Conservation (phyloP, 2,888 invertebrate species). For the Lasioglossum calceatum region DNA sequence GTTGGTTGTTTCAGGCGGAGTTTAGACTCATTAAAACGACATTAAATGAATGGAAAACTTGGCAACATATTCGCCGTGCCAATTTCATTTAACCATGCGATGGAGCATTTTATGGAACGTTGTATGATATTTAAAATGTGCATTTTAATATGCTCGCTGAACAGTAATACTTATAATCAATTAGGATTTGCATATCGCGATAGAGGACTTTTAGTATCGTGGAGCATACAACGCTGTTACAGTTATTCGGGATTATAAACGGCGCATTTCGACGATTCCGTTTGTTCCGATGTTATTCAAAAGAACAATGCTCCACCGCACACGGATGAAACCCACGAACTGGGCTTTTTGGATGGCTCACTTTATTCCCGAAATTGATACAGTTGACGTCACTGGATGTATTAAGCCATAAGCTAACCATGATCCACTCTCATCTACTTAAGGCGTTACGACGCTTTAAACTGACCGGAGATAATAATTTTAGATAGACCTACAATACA, state of each 20-base stretch:
- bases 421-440: conserved; percentile 8
- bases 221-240: neutral
- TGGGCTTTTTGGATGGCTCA: neutral
- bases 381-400: neutral
- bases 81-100: conserved; percentile 34
- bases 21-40: conserved; percentile 65
- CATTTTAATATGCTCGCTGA: neutral
- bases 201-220: neutral
- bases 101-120: neutral
- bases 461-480: conserved; percentile 55
- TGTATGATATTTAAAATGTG: neutral
- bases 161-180: neutral
- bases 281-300: neutral
- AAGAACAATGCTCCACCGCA: neutral
- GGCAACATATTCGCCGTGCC: conserved; percentile 41
- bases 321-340: neutral
- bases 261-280: neutral
- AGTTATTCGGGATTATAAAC: neutral
- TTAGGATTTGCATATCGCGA: neutral
- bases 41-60: conserved; percentile 54
- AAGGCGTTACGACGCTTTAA: conserved; percentile 21
- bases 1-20: conserved; percentile 34
- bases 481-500: conserved; percentile 32
- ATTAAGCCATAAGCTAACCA: neutral
- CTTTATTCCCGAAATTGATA: neutral